Evolutionary conservation across 2,113 vertebrate species (phyloP), one percentile per base, ranked within the genome.

Genomic region (Antechinus flavipes): DNA sequence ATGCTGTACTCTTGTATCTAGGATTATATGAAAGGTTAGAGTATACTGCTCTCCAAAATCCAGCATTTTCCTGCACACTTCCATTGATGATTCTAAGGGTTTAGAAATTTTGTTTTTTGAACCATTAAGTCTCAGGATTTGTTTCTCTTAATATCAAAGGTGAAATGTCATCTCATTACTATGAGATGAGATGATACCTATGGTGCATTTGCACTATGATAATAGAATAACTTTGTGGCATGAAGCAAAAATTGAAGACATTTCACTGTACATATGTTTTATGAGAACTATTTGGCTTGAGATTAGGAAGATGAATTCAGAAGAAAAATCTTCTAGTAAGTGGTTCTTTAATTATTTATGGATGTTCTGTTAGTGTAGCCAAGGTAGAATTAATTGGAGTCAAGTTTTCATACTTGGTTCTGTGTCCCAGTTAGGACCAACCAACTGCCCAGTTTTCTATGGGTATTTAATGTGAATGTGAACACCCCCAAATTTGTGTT

Each of bases 251-350:
- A 54, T 55, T 42, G 25, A 47, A 54, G 30, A 46, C 42, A 89
- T 92, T 76, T 91, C n/a, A 19, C 8, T 24, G 49, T 76, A 42
- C 10, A 42, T 14, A 14, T 47, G 16, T 76, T 61, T 92, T 25
- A 84, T 93, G 49, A 52, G 22, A 68, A 93, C 92, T 92, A 9
- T 92, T 76, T 93, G 49, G n/a, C 49, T 25, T 52, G 61, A 93
- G 23, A 93, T 76, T 93, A 84, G 92, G 23, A 56, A 68, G 53
- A 52, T 68, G n/a, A 92, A 84, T 84, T n/a, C 92, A 76, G 22
- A n/a, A 68, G 30, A 76, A 92, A 3, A 76, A 76, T 3, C 52
- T n/a, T 26, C 49, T 25, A 93, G 9, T 76, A 76, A 50, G 58
- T 42, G 35, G 49, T 26, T 49, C 30, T 76, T 93, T 91, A 25